Evolutionary conservation across 2,113 vertebrate species (phyloP), one percentile per base, ranked within the genome.

Genomic region (Miniopterus natalensis): DNA sequence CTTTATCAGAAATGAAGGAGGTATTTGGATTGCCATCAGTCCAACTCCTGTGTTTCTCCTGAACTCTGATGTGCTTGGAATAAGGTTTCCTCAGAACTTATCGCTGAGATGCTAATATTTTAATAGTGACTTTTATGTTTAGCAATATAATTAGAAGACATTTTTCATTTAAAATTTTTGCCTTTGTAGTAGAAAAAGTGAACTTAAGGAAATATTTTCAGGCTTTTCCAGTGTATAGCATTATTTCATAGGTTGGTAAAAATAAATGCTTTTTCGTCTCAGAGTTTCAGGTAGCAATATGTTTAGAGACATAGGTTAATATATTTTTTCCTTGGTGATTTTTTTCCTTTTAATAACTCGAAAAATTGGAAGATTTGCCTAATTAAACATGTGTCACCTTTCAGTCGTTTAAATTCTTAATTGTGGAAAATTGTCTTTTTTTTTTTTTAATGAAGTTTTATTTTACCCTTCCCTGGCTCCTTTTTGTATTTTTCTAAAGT

Each of bases 91-190:
- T 63, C 57, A 70, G 75, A 55, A 20, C 11, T 4, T 94, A 8
- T 75, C 25, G 77, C 84, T 93, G 83, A 93, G 55, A 81, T 92
- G 55, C 29, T 78, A 11, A 77, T 78, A 47, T 81, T 91, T 85
- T 93, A 81, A 71, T 95, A 86, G 57, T 90, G 29, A 84, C 68
- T 70, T 90, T 94, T 90, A 51, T 74, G 29, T 71, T 93, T 94
- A 79, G 53, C 29, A 63, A 5, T 88, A 15, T 40, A 85, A n/a
- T 21, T 27, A 75, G 36, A 65, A 92, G 12, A 45, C 17, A 6
- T 13, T 78, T 94, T 90, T 86, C 10, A n/a, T 71, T 87, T 79
- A 71, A 73, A 88, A 92, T 57, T 40, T 92, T 21, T 90, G n/a
- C 42, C 92, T 95, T 84, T 84, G 13, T 74, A 45, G 9, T 95